Evolutionary conservation across 2,113 vertebrate species (phyloP), one percentile per base, ranked within the genome.

Genomic region (Tachycineta bicolor): DNA sequence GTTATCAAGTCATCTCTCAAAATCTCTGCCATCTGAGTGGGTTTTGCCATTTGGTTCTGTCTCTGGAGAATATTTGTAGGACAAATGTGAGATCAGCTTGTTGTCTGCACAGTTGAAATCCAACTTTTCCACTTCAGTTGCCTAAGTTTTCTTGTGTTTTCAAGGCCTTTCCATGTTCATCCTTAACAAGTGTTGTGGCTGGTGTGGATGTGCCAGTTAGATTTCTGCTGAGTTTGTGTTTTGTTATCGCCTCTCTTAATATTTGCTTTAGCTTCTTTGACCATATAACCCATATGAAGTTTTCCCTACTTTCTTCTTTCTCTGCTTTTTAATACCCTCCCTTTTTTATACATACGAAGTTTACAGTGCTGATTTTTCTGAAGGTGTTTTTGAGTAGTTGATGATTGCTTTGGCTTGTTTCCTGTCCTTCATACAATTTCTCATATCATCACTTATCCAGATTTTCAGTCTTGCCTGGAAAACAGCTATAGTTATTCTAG

Each of bases 341-440:
- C 74, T 90, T 94, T 86, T 94, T 95, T 28, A 78, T 86, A 49
- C 50, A 26, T 90, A 89, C 43, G 43, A 94, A 90, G 76, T 96
- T 95, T 96, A 96, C 0, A 33, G 94, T 95, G 87, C 75, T 96
- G 92, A 94, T 86, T 92, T 96, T 90, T 96, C 93, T 90, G 88
- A 93, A 96, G 93, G 93, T 97, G 95, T 95, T 96, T 96, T 83
- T 97, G 96, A 96, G 93, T 79, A 78, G 87, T 37, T 78, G 93
- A 86, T 94, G 96, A 96, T 96, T 95, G 68, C 85, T 96, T 96
- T 97, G 96, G 96, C 93, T 95, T 86, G 68, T 95, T 96, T 96
- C 92, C 94, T 96, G 79, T 93, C 85, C 89, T 94, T 68, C 83
- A 60, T 90, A 82, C 85, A 41, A 41, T 92, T 96, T 95, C 85